A percentile compares a stretch with the other conserved stretches of the same genome.
Evolutionary conservation across 2,888 invertebrate species (phyloP).

Genomic region (Apodemia zela): DNA sequence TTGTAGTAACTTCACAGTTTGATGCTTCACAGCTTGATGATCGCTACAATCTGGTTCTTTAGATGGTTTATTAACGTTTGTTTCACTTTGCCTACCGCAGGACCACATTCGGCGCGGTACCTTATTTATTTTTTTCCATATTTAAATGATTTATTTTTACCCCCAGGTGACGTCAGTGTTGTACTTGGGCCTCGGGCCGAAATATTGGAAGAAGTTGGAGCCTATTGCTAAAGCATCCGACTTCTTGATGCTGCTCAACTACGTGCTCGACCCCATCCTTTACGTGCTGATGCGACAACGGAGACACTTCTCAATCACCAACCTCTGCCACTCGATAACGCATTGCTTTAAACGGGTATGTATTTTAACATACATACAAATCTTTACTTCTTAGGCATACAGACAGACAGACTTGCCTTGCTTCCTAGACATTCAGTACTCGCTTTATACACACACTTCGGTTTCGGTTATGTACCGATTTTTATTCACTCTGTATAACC

Average conservation of each 20-base stretch:
- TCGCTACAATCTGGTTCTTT: too few species aligned
- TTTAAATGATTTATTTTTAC: not conserved
- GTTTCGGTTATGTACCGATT: too few species aligned
- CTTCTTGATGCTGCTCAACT: constrained; percentile 88
- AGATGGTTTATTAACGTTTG: too few species aligned
- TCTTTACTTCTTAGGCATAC: not conserved
- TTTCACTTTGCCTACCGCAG: too few species aligned
- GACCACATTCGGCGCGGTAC: too few species aligned
- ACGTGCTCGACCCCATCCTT: constrained; percentile 90
- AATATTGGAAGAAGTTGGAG: constrained; percentile 47
- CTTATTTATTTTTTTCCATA: too few species aligned
- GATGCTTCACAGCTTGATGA: too few species aligned
- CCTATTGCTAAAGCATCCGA: constrained; percentile 82
- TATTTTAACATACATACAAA: not conserved
- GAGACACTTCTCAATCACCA: constrained; percentile 42
- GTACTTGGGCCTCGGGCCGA: constrained; percentile 65
- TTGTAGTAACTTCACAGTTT: too few species aligned
- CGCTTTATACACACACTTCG: too few species aligned
- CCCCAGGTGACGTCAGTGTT: constrained; percentile 73
- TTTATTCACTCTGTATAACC: too few species aligned
- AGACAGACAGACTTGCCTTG: too few species aligned
- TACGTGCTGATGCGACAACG: constrained; percentile 86
- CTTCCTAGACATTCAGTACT: too few species aligned
- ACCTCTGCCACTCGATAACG: constrained; percentile 52
- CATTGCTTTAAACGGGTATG: constrained; percentile 65